Conservation (phyloP, 2,888 invertebrate species). For the Dynastes grantii region DNA sequence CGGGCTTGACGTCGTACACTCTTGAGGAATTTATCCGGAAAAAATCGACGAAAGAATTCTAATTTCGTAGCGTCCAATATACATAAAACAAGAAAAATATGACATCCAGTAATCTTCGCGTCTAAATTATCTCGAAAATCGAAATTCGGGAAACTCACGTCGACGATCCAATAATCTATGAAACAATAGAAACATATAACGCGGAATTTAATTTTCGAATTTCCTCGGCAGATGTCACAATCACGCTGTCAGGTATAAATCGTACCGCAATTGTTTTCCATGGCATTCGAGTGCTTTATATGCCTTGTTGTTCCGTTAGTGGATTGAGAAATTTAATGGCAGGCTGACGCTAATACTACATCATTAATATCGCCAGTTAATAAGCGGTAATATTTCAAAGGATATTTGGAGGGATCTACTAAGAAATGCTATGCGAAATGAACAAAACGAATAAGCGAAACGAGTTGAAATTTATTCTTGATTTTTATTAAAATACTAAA, state of each 20-base stretch:
- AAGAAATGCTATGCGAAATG: no score
- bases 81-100: background rate
- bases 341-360: slow-evolving; percentile 6
- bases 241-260: slow-evolving; percentile 22
- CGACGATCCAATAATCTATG: background rate
- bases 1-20: background rate
- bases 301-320: background rate
- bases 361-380: slow-evolving; percentile 8
- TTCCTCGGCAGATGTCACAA: slow-evolving; percentile 28
- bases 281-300: background rate
- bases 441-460: no score
- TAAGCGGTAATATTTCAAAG: background rate
- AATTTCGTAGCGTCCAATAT: background rate
- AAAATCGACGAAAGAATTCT: background rate
- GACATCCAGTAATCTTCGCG: background rate
- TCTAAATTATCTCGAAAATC: background rate
- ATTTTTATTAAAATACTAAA: no score
- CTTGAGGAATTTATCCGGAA: background rate
- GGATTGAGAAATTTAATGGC: background rate
- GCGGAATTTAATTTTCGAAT: slow-evolving; percentile 35
- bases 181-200: slow-evolving; percentile 11
- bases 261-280: slow-evolving; percentile 9
- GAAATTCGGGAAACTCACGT: background rate
- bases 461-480: no score
- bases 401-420: background rate